Percentiles rank a stretch among this genome's conserved stretches.
These are phyloP conservation scores for Athrips mouffetella DNA, from an alignment of 2,888 invertebrate genomes.

Conservation along the genomic window DNA sequence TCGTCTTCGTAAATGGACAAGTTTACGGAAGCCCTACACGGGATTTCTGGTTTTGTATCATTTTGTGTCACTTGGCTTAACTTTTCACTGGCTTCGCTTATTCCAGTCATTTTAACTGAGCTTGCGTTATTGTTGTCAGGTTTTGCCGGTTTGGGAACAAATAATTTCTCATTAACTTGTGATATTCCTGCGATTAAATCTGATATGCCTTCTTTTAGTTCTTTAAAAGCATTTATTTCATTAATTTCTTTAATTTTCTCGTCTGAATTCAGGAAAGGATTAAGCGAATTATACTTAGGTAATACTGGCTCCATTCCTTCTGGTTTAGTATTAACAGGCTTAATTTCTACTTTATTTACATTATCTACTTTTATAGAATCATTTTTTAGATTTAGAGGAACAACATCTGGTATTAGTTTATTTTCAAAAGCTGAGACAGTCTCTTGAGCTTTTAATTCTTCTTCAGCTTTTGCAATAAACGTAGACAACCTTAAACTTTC, in stretches of 20 bases:
- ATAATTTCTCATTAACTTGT: conserved; percentile 70
- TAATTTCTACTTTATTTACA: conserved; percentile 25
- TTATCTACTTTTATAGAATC: conserved; percentile 46
- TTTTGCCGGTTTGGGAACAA: conserved; percentile 46
- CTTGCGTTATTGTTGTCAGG: conserved; percentile 30
- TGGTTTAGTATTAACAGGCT: conserved; percentile 9
- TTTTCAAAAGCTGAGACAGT: conserved; percentile 44
- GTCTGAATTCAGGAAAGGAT: conserved; percentile 61
- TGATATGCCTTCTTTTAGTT: conserved; percentile 72
- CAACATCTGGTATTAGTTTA: conserved; percentile 45
- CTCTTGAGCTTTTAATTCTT: conserved; percentile 49
- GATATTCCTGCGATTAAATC: conserved; percentile 73
- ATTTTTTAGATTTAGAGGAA: conserved; percentile 45
- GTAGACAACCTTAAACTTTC: conserved; percentile 52
- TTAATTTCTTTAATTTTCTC: conserved; percentile 63
- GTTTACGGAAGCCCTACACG: conserved; percentile 57
- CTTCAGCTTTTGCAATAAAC: conserved; percentile 44
- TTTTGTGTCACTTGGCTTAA: conserved; percentile 49
- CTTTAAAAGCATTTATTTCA: conserved; percentile 71
- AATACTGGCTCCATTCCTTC: conserved; percentile 28
- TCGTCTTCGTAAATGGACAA: conserved; percentile 69
- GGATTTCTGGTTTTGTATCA: conserved; percentile 38
- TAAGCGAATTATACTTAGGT: conserved; percentile 50
- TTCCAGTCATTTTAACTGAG: conserved; percentile 41
- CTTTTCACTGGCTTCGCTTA: conserved; percentile 55